Conservation (phyloP, 2,113 vertebrate species). For the Clinocottus analis region DNA sequence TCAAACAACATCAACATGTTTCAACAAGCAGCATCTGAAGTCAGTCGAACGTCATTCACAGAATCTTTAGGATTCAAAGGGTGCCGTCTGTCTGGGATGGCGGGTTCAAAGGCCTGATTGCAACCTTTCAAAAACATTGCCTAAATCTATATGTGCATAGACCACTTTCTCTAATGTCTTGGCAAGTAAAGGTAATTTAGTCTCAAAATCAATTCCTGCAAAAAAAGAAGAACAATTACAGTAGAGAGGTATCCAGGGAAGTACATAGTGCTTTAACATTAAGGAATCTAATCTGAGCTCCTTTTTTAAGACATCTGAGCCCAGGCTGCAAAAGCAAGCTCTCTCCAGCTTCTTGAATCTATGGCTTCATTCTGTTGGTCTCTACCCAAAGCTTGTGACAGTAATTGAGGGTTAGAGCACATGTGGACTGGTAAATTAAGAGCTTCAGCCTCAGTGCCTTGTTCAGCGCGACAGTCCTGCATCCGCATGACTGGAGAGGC, state of each 20-base stretch:
- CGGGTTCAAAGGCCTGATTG: background rate
- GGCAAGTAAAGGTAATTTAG: background rate
- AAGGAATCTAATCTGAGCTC: background rate
- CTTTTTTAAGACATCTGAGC: background rate
- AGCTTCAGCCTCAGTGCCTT: conserved; percentile 19
- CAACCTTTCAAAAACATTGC: background rate
- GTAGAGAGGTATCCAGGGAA: background rate
- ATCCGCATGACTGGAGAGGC: conserved; percentile 31
- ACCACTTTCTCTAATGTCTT: background rate
- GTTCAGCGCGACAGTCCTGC: conserved; percentile 13
- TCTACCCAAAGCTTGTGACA: conserved; percentile 6
- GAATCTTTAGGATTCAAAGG: background rate
- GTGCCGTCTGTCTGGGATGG: background rate
- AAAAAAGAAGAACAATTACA: background rate
- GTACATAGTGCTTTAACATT: background rate
- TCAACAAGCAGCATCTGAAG: background rate
- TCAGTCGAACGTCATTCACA: background rate
- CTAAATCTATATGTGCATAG: no score
- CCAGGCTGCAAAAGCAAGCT: background rate
- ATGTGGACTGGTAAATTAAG: conserved; percentile 46
- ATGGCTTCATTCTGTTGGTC: conserved; percentile 9
- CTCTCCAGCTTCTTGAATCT: background rate
- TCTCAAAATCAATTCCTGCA: background rate
- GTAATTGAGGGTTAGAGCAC: conserved; percentile 28
- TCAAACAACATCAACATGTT: background rate